These are phyloP conservation scores for Drosophila pallidifrons DNA, from an alignment of 1,140 invertebrate species.

Conservation along the genomic window DNA sequence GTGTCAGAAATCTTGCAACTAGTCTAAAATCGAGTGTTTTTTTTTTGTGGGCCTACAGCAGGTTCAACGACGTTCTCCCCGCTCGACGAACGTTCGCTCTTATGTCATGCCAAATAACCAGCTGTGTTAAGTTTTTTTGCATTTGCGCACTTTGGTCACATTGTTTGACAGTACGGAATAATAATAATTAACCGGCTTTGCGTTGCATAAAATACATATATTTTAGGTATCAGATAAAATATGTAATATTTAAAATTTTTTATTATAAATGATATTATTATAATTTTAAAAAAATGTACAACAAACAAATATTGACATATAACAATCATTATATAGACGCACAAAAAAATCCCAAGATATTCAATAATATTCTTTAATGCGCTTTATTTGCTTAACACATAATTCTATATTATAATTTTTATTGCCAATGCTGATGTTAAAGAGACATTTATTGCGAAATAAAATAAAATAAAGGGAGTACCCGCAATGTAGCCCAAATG, in stretches of 20 bases:
- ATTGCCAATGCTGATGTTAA: background rate
- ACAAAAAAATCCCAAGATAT: too few relatives aligned
- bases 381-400: background rate
- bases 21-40: constrained; percentile 47
- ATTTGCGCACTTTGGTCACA: constrained; percentile 24
- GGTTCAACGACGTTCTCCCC: constrained; percentile 66
- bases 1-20: constrained; percentile 50
- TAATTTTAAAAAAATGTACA: background rate
- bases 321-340: too few relatives aligned
- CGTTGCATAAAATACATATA: too few relatives aligned
- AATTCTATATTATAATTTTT: background rate
- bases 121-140: constrained; percentile 30
- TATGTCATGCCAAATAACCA: constrained; percentile 41
- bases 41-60: constrained; percentile 38
- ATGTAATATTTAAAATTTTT: too few relatives aligned
- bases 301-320: background rate
- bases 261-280: too few relatives aligned
- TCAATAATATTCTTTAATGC: too few relatives aligned
- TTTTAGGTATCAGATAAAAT: too few relatives aligned
- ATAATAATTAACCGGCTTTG: background rate
- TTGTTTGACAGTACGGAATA: constrained; percentile 20
- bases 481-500: background rate
- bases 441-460: background rate
- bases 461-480: background rate
- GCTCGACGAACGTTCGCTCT: constrained; percentile 50